Conservation (phyloP, 1,140 invertebrate species). For the Eumaeus atala region DNA sequence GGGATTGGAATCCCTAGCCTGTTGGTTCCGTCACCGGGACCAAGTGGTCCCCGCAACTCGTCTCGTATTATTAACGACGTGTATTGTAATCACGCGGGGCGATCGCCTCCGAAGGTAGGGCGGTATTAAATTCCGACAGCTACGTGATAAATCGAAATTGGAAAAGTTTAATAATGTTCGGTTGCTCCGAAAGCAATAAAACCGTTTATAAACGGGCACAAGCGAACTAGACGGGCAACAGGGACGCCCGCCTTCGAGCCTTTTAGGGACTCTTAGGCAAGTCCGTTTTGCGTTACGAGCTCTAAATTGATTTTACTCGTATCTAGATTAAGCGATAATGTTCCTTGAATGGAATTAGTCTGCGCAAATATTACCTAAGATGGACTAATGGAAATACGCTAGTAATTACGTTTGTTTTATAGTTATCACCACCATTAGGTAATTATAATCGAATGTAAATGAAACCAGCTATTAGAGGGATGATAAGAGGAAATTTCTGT, state of each 20-base stretch:
- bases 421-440: background rate
- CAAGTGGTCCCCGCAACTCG: constrained; percentile 32
- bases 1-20: constrained; percentile 16
- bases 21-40: constrained; percentile 25
- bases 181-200: constrained; percentile 74
- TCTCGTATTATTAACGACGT: constrained; percentile 70
- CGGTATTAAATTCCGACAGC: constrained; percentile 75
- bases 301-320: constrained; percentile 61
- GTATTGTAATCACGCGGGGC: constrained; percentile 73
- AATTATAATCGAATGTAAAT: too few species aligned
- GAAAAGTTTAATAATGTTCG: constrained; percentile 75
- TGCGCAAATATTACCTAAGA: constrained; percentile 4
- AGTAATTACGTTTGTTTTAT: background rate
- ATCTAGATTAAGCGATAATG: constrained; percentile 53
- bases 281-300: constrained; percentile 48
- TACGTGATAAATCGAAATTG: constrained; percentile 75
- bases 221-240: constrained; percentile 67
- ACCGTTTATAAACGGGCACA: constrained; percentile 73
- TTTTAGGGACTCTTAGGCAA: constrained; percentile 69
- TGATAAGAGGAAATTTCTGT: too few species aligned
- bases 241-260: constrained; percentile 65
- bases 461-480: too few species aligned
- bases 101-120: constrained; percentile 73
- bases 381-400: background rate
- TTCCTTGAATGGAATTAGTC: constrained; percentile 1